Percentiles rank a stretch among this genome's conserved stretches.
Evolutionary conservation across 2,113 vertebrate genomes (phyloP).

Genomic region (Corvus cornix): DNA sequence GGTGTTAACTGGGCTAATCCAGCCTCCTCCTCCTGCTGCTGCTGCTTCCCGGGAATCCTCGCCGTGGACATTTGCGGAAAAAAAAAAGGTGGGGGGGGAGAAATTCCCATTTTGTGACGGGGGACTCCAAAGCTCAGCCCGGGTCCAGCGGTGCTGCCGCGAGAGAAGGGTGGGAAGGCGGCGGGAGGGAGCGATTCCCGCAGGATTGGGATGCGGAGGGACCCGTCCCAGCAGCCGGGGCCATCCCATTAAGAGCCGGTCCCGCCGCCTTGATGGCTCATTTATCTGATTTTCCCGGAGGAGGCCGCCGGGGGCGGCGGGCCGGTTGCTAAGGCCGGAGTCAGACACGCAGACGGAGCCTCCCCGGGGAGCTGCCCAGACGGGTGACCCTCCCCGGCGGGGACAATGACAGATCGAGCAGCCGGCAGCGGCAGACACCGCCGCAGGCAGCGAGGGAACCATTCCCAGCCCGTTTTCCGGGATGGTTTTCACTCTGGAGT

Average conservation of each 20-base stretch:
- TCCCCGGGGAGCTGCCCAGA: slow-evolving; percentile 81
- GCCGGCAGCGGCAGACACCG: not conserved
- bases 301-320: not conserved
- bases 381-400: slow-evolving; percentile 73
- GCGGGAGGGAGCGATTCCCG: not conserved
- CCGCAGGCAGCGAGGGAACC: not conserved
- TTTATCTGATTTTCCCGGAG: slow-evolving; percentile 62
- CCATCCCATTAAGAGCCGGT: not conserved
- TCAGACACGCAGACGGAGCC: slow-evolving; percentile 75
- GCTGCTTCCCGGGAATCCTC: not conserved
- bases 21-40: not conserved
- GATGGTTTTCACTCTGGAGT: not conserved
- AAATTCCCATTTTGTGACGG: not conserved
- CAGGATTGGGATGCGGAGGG: not conserved
- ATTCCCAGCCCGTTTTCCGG: not conserved
- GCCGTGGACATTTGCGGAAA: not conserved
- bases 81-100: too few relatives aligned
- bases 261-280: slow-evolving; percentile 6
- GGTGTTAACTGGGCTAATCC: not conserved
- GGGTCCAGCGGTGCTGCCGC: too few relatives aligned
- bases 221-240: not conserved
- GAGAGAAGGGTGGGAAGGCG: accelerated
- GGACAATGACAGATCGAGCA: slow-evolving; percentile 31
- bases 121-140: not conserved
- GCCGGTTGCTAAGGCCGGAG: slow-evolving; percentile 72